Conservation (phyloP, 2,113 vertebrate genomes). For the Xiphorhynchus elegans region DNA sequence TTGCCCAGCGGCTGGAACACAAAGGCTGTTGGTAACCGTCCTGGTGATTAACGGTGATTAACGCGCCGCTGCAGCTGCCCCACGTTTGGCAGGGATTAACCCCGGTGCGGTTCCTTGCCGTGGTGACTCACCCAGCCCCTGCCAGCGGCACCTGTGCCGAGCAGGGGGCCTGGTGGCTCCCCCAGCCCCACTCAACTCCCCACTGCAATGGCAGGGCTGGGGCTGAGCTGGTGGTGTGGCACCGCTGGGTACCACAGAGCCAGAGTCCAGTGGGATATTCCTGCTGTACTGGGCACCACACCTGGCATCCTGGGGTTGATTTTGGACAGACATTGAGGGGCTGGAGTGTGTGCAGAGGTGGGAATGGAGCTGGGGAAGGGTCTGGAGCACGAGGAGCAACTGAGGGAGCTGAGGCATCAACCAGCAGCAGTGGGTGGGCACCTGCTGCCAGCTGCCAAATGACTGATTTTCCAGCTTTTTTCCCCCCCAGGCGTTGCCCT, state of each 20-base stretch:
- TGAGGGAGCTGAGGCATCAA: not conserved
- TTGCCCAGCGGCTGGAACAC: conserved; percentile 14
- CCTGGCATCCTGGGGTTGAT: not conserved
- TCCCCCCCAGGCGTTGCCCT: conserved; percentile 79
- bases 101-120: conserved; percentile 39
- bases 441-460: not conserved
- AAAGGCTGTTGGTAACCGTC: not conserved
- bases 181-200: fast-evolving
- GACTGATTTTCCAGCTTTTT: not conserved
- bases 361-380: not conserved
- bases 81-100: conserved; percentile 51
- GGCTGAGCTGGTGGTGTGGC: fast-evolving
- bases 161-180: fast-evolving
- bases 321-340: not conserved
- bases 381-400: not conserved
- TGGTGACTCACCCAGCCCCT: not conserved
- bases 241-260: fast-evolving
- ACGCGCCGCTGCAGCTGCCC: conserved; percentile 37
- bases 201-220: not conserved
- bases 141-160: not conserved
- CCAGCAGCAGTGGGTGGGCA: not conserved
- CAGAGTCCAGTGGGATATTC: fast-evolving
- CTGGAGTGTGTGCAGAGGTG: not conserved
- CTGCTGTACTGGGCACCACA: not conserved
- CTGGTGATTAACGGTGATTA: conserved; percentile 59